phyloP scores from a whole-genome alignment of 2,113 vertebrate genomes.

The Anhinga rufa region DNA sequence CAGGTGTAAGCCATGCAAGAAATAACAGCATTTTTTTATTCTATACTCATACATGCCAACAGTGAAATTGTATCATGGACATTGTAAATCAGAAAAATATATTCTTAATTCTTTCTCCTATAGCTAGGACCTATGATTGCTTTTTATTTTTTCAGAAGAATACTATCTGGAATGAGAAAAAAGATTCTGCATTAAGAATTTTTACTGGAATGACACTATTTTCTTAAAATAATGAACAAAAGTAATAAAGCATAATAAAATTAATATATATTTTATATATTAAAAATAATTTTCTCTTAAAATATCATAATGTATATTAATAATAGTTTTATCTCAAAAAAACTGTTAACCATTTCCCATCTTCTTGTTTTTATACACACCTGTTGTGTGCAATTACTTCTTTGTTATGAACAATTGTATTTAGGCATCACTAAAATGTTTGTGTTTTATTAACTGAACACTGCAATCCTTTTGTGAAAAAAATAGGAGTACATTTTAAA shows the following conservation, averaged over 20 bases:
- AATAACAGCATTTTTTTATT: neutral
- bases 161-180: neutral
- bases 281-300: conserved; percentile 33
- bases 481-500: neutral
- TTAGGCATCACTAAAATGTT: neutral
- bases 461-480: conserved; percentile 5
- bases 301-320: conserved; percentile 20
- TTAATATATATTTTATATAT: neutral
- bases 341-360: neutral
- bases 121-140: neutral
- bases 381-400: neutral
- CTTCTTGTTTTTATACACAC: neutral
- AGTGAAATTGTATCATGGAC: neutral
- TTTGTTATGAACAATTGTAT: neutral
- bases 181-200: neutral
- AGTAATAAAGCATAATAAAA: neutral
- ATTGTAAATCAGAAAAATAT: neutral
- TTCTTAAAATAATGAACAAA: conserved; percentile 43
- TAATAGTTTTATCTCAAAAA: conserved; percentile 30
- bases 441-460: conserved; percentile 13
- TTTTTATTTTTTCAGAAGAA: neutral
- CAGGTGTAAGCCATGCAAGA: neutral
- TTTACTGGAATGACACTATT: neutral
- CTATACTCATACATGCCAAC: neutral
- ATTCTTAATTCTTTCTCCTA: neutral